A percentile compares a stretch with the other conserved stretches of the same genome.
Conservation (phyloP, 2,797 vertebrate genomes). For the Crenuchus spilurus region DNA sequence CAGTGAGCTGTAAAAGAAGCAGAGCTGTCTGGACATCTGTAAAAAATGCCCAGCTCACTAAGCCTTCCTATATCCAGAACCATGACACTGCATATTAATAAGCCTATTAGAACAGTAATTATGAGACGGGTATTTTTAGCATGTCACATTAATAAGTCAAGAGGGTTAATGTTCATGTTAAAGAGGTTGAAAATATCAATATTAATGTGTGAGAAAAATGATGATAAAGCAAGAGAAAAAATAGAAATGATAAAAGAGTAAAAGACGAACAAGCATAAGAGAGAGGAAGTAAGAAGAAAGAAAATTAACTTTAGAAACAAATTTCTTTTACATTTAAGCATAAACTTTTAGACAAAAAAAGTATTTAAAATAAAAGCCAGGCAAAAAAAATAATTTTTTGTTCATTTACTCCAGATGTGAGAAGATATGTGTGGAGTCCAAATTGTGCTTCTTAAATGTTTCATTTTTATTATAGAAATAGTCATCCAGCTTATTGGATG, state of each 20-base stretch:
- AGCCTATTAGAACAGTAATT: conserved; percentile 35
- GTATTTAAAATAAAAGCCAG: too few species aligned
- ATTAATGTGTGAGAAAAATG: conserved; percentile 32
- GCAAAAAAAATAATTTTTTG: too few species aligned
- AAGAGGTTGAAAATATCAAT: conserved; percentile 34
- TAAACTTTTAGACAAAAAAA: too few species aligned
- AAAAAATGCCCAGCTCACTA: conserved; percentile 3
- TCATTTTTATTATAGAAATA: too few species aligned
- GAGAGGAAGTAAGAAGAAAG: not conserved
- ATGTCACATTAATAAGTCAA: conserved; percentile 33
- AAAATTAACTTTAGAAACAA: not conserved
- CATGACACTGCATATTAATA: conserved; percentile 14
- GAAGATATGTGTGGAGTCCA: too few species aligned
- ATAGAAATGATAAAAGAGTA: not conserved
- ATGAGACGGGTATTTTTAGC: conserved; percentile 48
- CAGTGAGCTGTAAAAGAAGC: conserved; percentile 36
- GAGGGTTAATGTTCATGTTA: conserved; percentile 36
- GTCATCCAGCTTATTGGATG: too few species aligned
- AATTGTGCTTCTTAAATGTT: too few species aligned
- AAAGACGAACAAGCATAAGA: not conserved
- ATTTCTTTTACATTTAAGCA: too few species aligned
- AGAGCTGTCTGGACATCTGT: conserved; percentile 29
- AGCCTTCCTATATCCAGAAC: conserved; percentile 20
- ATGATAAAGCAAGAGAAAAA: not conserved
- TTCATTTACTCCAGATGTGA: too few species aligned